Conservation (phyloP, 2,113 vertebrate species). For the Progne subis region DNA sequence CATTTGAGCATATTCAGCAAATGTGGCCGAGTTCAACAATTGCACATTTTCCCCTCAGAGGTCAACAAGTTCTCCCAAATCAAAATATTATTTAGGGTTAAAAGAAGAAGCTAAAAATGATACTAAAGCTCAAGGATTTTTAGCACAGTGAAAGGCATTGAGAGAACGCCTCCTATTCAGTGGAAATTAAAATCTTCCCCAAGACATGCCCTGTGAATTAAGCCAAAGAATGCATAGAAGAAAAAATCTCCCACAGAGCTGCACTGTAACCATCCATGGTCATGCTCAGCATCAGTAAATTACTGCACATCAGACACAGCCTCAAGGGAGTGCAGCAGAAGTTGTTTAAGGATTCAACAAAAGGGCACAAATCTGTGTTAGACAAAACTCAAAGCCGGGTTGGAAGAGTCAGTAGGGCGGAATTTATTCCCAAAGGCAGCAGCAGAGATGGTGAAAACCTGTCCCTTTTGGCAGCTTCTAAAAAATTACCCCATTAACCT, state of each 20-base stretch:
- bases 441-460: background rate
- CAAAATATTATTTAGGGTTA: background rate
- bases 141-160: background rate
- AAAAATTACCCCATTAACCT: background rate
- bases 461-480: background rate
- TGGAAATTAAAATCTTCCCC: slow-evolving; percentile 10
- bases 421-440: background rate
- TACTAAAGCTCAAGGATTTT: background rate
- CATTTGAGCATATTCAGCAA: background rate
- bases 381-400: background rate
- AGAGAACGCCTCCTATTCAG: background rate
- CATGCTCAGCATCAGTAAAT: background rate
- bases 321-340: background rate
- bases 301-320: background rate
- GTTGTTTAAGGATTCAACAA: background rate
- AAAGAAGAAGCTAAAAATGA: background rate
- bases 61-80: background rate
- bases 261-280: slow-evolving; percentile 9
- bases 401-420: background rate
- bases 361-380: background rate
- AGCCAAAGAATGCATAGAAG: background rate
- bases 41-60: background rate
- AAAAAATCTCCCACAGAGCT: background rate
- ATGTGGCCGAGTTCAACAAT: background rate
- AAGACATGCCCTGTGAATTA: background rate